Base-by-base conservation (phyloP, 2,888 invertebrate species). In the Lasioglossum calceatum region DNA sequence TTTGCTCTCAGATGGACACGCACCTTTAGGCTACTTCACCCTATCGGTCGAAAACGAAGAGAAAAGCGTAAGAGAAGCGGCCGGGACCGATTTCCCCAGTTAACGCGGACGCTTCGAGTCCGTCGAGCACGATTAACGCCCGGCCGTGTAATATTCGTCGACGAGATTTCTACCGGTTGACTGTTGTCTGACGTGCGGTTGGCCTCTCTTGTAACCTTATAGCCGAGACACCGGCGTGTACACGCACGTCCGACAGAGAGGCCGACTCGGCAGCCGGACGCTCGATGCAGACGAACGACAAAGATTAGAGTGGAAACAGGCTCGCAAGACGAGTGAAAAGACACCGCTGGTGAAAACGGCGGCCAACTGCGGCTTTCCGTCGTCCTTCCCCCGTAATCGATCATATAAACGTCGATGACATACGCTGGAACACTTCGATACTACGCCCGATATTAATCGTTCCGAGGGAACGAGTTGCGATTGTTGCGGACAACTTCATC, bases 141-240 rank as follows among this genome's bases (percentile, higher is more conserved):
- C 88, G 64, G 90, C 89, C 92, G 88, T 87, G 90, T 90, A 90
- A 92, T 89, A 92, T 92, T 91, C 88, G 89, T 92, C 87, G 90
- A 88, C 87, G 90, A 88, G 91, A 91, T 92, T 92, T 93, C 91
- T 91, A 90, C 87, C 76, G 88, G 88, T 92, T 84, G 92, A 85
- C 84, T 91, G 89, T 88, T 81, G 86, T 85, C 86, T 85, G 88
- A 86, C 87, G 87, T 89, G 92, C 87, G 89, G 90, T 91, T 86
- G 86, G 89, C 88, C 87, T 89, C 89, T 87, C 82, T 70, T 82
- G 92, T 91, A 91, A 92, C 90, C 88, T 88, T 87, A 90, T 89
- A 91, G 89, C 87, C 87, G 81, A 84, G 79, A 74, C 77, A 82
- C 75, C 32, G 82, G 19, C 50, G 79, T 71, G 79, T 54, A 32